Conservation (phyloP, 2,113 vertebrate genomes). For the Xyrauchen texanus region DNA sequence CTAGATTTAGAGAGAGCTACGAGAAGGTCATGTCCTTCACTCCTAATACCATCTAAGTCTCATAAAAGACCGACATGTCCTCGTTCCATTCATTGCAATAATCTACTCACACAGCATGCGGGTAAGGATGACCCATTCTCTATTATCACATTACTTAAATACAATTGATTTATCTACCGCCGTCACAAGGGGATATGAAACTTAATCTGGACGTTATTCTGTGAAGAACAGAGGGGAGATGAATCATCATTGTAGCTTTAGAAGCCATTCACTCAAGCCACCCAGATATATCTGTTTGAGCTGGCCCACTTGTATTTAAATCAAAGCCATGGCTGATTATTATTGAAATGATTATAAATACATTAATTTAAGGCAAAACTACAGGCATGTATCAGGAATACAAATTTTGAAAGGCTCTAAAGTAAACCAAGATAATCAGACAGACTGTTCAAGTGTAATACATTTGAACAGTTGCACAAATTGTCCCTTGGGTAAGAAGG, state of each 20-base stretch:
- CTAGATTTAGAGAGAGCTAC: conserved; percentile 22
- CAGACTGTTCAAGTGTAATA: not conserved
- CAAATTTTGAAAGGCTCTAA: not conserved
- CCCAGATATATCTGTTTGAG: not conserved
- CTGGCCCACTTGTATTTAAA: not conserved
- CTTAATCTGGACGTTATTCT: conserved; percentile 30
- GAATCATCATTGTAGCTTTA: not conserved
- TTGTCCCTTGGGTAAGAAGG: conserved; percentile 16
- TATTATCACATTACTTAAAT: conserved; percentile 54
- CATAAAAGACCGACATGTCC: conserved; percentile 40
- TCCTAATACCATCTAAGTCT: conserved; percentile 40
- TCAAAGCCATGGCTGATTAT: conserved; percentile 6
- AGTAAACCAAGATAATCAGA: not conserved
- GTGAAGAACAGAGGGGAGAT: conserved; percentile 20
- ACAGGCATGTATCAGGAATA: not conserved
- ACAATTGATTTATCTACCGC: conserved; percentile 46
- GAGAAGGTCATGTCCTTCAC: conserved; percentile 46
- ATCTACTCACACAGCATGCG: conserved; percentile 38
- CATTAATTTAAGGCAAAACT: not conserved
- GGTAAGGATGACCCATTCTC: conserved; percentile 18
- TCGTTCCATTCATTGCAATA: conserved; percentile 42
- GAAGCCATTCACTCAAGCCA: conserved; percentile 30
- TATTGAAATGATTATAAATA: not conserved
- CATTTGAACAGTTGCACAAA: not conserved
- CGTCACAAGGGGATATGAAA: conserved; percentile 36